These are phyloP conservation scores for Ctenosaura bakeri DNA, from an alignment of 2,797 vertebrate genomes.

Conservation along the genomic window DNA sequence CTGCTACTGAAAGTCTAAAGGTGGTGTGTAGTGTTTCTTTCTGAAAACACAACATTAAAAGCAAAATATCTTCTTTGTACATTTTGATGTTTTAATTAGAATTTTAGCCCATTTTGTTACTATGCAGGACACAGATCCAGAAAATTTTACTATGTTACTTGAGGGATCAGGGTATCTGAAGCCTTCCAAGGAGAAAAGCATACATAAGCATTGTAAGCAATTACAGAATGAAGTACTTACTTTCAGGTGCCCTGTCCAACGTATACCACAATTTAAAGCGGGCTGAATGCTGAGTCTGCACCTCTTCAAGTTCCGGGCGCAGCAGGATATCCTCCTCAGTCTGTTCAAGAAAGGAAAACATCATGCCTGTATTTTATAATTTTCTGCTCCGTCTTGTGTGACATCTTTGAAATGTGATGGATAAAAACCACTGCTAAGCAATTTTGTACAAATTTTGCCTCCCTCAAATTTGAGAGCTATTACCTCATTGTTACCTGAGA, in stretches of 20 bases:
- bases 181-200: no score
- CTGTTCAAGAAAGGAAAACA: constrained; percentile 75
- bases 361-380: not conserved
- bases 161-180: no score
- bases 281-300: constrained; percentile 83
- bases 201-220: no score
- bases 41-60: not conserved
- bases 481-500: not conserved
- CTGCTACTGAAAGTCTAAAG: no score
- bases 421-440: not conserved
- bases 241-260: constrained; percentile 88
- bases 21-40: not conserved
- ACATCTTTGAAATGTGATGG: not conserved
- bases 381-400: not conserved
- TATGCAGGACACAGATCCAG: not conserved
- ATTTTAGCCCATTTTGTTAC: not conserved
- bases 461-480: not conserved
- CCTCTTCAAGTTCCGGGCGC: constrained; percentile 91
- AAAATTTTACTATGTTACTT: not conserved
- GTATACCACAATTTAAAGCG: constrained; percentile 98
- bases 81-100: no score
- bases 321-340: constrained; percentile 94
- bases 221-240: constrained; percentile 75
- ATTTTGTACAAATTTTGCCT: not conserved
- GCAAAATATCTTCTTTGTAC: no score